Percentiles rank a stretch among this genome's conserved stretches.
phyloP scores from a whole-genome alignment of 2,797 vertebrate species.

The Myripristis jacobus region DNA sequence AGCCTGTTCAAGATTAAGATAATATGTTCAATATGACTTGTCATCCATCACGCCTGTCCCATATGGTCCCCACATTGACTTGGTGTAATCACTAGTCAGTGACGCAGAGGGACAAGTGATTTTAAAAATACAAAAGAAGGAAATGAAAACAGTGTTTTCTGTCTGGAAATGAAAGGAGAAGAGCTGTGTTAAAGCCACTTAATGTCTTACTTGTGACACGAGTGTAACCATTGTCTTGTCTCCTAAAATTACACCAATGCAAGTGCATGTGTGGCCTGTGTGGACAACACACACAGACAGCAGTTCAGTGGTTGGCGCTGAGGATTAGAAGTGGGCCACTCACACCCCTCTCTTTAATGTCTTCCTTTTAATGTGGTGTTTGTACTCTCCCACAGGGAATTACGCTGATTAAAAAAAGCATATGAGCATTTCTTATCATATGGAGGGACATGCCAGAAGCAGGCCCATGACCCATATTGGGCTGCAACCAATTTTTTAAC shows the following conservation, averaged over 20 bases:
- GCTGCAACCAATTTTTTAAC: too few species aligned
- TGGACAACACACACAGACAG: constrained; percentile 12
- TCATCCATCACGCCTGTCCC: constrained; percentile 9
- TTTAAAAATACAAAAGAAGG: constrained; percentile 24
- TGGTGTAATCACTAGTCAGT: constrained; percentile 27
- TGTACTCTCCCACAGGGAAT: background rate
- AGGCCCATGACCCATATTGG: background rate
- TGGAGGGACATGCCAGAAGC: too few species aligned
- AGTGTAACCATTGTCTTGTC: constrained; percentile 1
- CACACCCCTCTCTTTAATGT: too few species aligned
- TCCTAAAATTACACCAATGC: constrained; percentile 9
- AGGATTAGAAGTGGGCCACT: constrained; percentile 7
- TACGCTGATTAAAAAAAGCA: constrained; percentile 18
- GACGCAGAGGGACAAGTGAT: constrained; percentile 21
- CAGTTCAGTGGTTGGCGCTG: constrained; percentile 15
- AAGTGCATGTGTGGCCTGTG: constrained; percentile 24
- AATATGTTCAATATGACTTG: constrained; percentile 38
- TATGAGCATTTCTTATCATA: background rate
- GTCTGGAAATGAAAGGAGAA: constrained; percentile 20
- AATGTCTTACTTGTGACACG: constrained; percentile 47
- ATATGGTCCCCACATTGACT: constrained; percentile 63
- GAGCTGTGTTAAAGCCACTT: constrained; percentile 28
- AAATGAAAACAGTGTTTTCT: background rate
- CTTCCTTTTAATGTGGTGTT: background rate
- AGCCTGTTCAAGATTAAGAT: constrained; percentile 42